phyloP scores from a whole-genome alignment of 2,888 invertebrate species.

The Spicauda simplicius region DNA sequence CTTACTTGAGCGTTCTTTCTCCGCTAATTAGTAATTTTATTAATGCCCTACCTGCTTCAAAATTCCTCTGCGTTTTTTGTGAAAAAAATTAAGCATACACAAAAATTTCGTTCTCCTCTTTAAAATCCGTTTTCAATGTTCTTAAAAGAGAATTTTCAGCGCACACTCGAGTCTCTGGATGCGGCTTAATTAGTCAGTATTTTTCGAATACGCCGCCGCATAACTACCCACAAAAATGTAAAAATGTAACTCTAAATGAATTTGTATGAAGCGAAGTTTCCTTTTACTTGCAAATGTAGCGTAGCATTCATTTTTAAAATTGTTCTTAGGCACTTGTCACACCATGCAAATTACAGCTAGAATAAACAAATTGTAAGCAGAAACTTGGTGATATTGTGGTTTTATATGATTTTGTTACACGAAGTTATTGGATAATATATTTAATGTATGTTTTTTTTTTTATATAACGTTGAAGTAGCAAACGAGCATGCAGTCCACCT shows the following conservation, averaged over 20 bases:
- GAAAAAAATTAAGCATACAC: neutral
- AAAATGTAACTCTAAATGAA: constrained; percentile 27
- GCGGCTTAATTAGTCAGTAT: constrained; percentile 32
- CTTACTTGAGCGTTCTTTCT: neutral
- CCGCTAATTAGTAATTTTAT: neutral
- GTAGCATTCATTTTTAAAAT: neutral
- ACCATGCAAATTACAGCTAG: neutral
- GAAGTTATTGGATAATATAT: no score
- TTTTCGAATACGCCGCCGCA: constrained; percentile 17
- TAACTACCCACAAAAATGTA: constrained; percentile 26
- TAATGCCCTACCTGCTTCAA: neutral
- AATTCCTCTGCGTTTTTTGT: no score
- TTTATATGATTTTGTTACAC: no score
- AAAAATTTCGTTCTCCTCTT: constrained; percentile 6
- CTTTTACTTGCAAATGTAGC: constrained; percentile 4
- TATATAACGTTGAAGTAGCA: no score
- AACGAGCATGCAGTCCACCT: no score
- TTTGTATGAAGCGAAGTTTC: constrained; percentile 29
- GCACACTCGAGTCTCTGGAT: constrained; percentile 10
- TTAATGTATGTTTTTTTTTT: no score
- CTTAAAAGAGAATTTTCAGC: constrained; percentile 12
- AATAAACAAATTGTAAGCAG: no score
- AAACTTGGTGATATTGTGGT: no score
- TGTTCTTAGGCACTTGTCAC: neutral
- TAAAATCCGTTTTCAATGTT: constrained; percentile 9